phyloP scores from a whole-genome alignment of 2,797 vertebrate genomes.

The Danio albolineatus region DNA sequence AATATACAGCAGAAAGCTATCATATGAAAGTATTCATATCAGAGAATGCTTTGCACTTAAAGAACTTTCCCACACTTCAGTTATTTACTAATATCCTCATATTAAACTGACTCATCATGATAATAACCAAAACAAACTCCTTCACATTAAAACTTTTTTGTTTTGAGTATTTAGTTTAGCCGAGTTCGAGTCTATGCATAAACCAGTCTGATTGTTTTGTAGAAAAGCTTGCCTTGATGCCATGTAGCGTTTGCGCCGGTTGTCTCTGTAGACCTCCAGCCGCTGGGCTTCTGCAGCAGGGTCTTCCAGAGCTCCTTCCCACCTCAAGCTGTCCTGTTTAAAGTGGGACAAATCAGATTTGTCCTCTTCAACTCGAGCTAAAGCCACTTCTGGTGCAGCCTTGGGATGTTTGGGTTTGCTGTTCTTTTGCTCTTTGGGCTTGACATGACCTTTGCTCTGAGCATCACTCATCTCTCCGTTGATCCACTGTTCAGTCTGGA shows the following conservation, averaged over 20 bases:
- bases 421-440: constrained; percentile 49
- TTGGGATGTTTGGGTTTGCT: constrained; percentile 50
- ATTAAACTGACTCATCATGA: neutral
- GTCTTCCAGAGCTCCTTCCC: constrained; percentile 85
- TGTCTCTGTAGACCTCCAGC: constrained; percentile 79
- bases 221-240: constrained; percentile 72
- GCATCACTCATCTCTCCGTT: constrained; percentile 42
- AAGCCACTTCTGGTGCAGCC: constrained; percentile 1
- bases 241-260: constrained; percentile 83
- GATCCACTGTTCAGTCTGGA: constrained; percentile 38
- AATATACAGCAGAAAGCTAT: neutral
- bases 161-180: constrained; percentile 18
- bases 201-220: constrained; percentile 47
- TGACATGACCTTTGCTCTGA: constrained; percentile 54
- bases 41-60: neutral
- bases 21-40: neutral
- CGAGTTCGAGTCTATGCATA: neutral
- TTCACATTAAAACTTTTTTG: constrained; percentile 5
- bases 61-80: neutral
- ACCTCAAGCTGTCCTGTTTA: constrained; percentile 81
- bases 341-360: constrained; percentile 55
- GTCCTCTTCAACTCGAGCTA: neutral
- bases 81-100: constrained; percentile 1
- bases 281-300: constrained; percentile 83
- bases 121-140: neutral